These are phyloP conservation scores for Nothoprocta pentlandii DNA, from an alignment of 2,113 vertebrate genomes.

Conservation along the genomic window DNA sequence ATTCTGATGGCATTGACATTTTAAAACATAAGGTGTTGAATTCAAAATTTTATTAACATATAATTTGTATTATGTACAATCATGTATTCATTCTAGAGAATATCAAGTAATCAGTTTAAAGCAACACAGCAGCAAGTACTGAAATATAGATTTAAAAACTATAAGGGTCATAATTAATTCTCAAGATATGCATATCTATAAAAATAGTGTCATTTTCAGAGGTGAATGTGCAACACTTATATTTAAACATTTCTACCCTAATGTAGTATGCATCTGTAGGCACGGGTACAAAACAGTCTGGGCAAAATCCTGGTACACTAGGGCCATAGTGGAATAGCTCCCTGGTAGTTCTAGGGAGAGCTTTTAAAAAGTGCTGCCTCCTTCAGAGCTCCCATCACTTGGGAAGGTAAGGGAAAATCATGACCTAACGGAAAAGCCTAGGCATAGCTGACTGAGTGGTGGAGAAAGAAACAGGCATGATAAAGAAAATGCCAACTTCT, in stretches of 20 bases:
- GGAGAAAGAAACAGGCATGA: background rate
- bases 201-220: background rate
- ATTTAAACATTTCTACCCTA: background rate
- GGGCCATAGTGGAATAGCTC: background rate
- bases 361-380: background rate
- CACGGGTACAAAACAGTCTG: background rate
- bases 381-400: background rate
- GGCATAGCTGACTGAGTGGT: background rate
- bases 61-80: background rate
- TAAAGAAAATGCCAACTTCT: background rate
- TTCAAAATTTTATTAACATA: background rate
- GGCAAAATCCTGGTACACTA: background rate
- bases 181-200: background rate
- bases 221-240: background rate
- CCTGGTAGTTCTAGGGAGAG: background rate
- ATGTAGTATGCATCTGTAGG: background rate
- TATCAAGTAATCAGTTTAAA: background rate
- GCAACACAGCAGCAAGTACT: background rate
- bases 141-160: background rate
- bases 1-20: background rate
- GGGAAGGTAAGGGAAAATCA: background rate
- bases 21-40: background rate
- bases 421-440: background rate
- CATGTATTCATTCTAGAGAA: background rate
- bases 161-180: background rate